Base-by-base conservation (phyloP, 2,888 invertebrate species). In the Tachina grossa region DNA sequence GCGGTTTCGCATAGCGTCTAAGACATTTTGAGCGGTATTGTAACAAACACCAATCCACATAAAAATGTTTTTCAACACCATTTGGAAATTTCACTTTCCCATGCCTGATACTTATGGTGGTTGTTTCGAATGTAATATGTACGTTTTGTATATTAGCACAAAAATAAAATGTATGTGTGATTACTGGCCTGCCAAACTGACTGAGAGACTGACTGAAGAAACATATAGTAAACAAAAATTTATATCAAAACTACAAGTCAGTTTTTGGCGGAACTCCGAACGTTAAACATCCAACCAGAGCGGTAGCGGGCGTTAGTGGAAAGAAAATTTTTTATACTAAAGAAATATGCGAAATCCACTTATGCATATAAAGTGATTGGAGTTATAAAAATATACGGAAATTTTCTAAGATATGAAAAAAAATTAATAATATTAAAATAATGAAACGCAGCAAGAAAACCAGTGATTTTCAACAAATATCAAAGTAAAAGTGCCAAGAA, bases 211-310 rank as follows among this genome's bases (percentile, higher is more conserved):
- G 71, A 14, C 19, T 31, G 57, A 13, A 49, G 22, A 61, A 78
- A 53, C 19, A 57, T 57, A 51, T 80, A 82, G 87, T 89, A 91
- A 90, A 90, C 89, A 90, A 90, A 90, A 86, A 87, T 88, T 88
- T 88, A 79, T 82, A 2, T 74, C 79, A 88, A 90, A 87, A 87
- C 89, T 88, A 88, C 88, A 90, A 91, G 90, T 92, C 90, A 92
- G 92, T 92, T 92, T 91, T 91, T 90, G 91, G 91, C 91, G 92
- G 91, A 90, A 90, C 91, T 90, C 88, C 88, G 84, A 88, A 87
- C 88, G 87, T 87, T 87, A 87, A 86, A 88, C 57, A 57, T 75
- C 87, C 78, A 66, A 65, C 5, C 49, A 10, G 14, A 57, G 39
- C 49, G 59, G 45, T 31, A 55, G 39, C 59, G 84, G 78, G 63